Conservation (phyloP, 2,113 vertebrate species). For the Podarcis cretensis region DNA sequence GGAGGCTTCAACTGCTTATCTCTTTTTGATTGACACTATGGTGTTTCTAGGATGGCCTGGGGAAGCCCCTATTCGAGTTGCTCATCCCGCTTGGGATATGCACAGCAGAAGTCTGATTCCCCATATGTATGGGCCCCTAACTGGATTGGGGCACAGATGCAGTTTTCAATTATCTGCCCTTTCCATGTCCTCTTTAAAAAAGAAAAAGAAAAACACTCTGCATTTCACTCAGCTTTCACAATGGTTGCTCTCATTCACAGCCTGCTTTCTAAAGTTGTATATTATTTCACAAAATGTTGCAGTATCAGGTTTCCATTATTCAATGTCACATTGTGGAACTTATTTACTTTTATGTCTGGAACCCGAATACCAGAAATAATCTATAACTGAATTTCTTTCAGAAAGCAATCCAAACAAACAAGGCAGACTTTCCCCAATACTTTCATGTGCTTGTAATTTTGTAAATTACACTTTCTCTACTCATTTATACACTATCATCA, state of each 20-base stretch:
- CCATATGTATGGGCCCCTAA: not conserved
- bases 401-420: constrained; percentile 55
- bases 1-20: not conserved
- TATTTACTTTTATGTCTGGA: constrained; percentile 14
- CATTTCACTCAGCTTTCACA: not conserved
- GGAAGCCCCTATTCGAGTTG: not conserved
- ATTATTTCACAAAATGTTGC: constrained; percentile 30
- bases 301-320: constrained; percentile 7
- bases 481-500: constrained; percentile 40
- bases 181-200: not conserved
- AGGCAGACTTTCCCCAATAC: constrained; percentile 57
- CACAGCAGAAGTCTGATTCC: not conserved
- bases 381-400: constrained; percentile 58
- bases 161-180: not conserved
- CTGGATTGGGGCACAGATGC: not conserved
- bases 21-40: not conserved
- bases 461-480: constrained; percentile 58
- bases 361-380: constrained; percentile 28
- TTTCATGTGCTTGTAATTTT: constrained; percentile 63
- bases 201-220: not conserved
- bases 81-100: not conserved
- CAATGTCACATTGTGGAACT: constrained; percentile 15
- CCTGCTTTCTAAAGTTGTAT: constrained; percentile 6
- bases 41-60: not conserved
- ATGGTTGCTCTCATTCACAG: not conserved